Conservation (phyloP, 2,888 invertebrate species). For the Polyommatus icarus region DNA sequence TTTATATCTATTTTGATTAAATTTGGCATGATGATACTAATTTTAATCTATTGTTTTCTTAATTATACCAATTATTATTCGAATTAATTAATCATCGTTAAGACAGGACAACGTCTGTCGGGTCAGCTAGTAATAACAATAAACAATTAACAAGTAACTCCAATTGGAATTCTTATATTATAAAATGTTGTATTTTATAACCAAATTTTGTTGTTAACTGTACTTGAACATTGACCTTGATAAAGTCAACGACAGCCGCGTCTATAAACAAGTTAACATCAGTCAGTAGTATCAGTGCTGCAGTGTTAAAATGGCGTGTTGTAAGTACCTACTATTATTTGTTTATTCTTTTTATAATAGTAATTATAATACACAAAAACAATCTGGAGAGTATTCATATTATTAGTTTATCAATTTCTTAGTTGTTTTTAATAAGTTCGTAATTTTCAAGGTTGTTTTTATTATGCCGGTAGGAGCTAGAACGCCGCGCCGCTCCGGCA, state of each 20-base stretch:
- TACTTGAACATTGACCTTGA: conserved; percentile 9
- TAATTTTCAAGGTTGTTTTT: not conserved
- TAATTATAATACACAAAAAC: too few species aligned
- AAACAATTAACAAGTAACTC: too few species aligned
- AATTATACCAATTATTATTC: too few species aligned
- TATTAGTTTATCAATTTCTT: not conserved
- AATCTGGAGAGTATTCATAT: not conserved
- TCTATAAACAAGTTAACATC: not conserved
- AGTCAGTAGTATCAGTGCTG: conserved; percentile 3
- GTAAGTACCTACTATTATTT: conserved; percentile 21
- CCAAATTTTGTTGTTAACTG: not conserved
- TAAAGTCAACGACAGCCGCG: conserved; percentile 11
- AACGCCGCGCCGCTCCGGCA: too few species aligned
- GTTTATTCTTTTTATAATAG: not conserved
- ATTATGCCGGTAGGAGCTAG: not conserved
- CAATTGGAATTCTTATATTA: too few species aligned
- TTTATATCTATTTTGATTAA: too few species aligned
- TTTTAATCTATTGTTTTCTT: too few species aligned
- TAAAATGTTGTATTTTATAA: not conserved
- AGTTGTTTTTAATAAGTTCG: not conserved
- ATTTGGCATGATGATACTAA: too few species aligned
- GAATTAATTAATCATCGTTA: too few species aligned
- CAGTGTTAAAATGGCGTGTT: conserved; percentile 29
- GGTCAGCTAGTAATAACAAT: too few species aligned
- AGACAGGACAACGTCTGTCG: too few species aligned